Evolutionary conservation across 2,797 vertebrate species (phyloP), one percentile per base, ranked within the genome.

Genomic region (Odontamblyopus rebecca): DNA sequence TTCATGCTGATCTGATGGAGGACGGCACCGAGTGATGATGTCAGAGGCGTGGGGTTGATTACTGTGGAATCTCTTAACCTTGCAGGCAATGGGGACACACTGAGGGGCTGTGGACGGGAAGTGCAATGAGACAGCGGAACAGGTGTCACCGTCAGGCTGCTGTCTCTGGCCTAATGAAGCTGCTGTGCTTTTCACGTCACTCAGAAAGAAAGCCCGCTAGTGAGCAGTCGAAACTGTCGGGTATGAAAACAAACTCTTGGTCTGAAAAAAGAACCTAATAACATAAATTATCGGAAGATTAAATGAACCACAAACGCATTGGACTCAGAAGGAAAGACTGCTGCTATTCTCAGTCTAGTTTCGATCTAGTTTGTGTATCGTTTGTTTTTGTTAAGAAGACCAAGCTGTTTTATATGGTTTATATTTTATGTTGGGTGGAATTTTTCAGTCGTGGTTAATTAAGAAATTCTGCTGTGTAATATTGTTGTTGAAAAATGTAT

Each of bases 21-120:
- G 70, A 44, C 11, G 74, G 77, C 83, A 68, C 71, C 44, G 70
- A 59, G n/a, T 72, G 81, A 88, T 70, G 72, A 81, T 76, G 77
- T 77, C 81, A 70, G 76, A 74, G 32, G 75, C 68, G 61, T 51
- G 72, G 71, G 76, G 89, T 84, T 78, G 62, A 87, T 86, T 76
- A 44, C 64, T 78, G 74, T 60, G 68, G 78, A 88, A 83, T 79
- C 74, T 82, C 29, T 85, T 87, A 85, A 86, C 86, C 85, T 85
- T 82, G 76, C 41, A 69, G 70, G 71, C 81, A 78, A 88, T 88
- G 68, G 38, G 57, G 73, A 68, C 77, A 68, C 77, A 76, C 78
- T 61, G 68, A 30, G 61, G 51, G 56, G 69, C 57, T 9, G 72
- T 30, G 29, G 56, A 64, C 57, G 61, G 50, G 27, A 79, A 74